Conservation (phyloP, 2,888 invertebrate genomes). For the Drepanosiphum platanoidis region DNA sequence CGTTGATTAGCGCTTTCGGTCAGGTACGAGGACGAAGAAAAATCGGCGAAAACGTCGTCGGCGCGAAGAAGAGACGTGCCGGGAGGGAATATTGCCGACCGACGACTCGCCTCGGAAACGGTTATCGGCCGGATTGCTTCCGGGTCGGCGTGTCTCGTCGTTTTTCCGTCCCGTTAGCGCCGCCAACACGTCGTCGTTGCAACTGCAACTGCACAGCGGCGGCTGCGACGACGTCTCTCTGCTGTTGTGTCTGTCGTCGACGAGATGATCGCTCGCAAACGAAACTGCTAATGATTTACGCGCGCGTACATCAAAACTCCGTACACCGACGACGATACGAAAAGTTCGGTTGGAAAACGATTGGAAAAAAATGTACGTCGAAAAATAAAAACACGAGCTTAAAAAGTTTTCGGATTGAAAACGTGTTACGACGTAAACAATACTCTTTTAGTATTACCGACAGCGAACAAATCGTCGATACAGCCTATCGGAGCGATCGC, state of each 20-base stretch:
- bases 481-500: conserved; percentile 24
- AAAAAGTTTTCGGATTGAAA: background rate
- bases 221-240: too few species aligned
- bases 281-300: too few species aligned
- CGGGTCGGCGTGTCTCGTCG: conserved; percentile 17
- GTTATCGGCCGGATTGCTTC: conserved; percentile 12
- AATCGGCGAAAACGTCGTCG: too few species aligned
- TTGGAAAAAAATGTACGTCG: background rate
- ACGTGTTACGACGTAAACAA: background rate
- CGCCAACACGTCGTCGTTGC: background rate
- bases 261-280: too few species aligned
- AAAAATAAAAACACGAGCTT: background rate
- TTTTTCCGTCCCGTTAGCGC: conserved; percentile 57
- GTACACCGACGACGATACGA: too few species aligned
- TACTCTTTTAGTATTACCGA: background rate
- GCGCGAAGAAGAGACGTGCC: background rate
- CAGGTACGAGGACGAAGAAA: too few species aligned
- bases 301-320: too few species aligned
- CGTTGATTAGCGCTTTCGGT: too few species aligned
- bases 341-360: too few species aligned
- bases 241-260: too few species aligned
- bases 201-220: too few species aligned
- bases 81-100: background rate
- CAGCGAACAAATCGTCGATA: conserved; percentile 8
- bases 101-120: background rate